Evolutionary conservation across 2,797 vertebrate genomes (phyloP).

Genomic region (Spinus pinus): DNA sequence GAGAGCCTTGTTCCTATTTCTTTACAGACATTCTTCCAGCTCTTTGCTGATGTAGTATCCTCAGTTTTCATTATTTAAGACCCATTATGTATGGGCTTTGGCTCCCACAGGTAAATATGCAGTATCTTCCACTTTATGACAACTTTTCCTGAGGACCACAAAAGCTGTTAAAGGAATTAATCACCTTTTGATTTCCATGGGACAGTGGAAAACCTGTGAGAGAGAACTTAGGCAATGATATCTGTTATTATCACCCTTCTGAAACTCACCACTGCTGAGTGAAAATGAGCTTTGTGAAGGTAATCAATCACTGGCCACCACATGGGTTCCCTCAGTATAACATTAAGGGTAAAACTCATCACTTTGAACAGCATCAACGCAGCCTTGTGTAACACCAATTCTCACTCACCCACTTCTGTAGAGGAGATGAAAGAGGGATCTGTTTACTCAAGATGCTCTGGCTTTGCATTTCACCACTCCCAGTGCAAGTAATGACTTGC

Average conservation of each 20-base stretch:
- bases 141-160: not conserved
- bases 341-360: constrained; percentile 47
- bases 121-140: not conserved
- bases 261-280: constrained; percentile 49
- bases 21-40: not conserved
- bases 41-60: not conserved
- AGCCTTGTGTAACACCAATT: constrained; percentile 45
- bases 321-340: constrained; percentile 36
- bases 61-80: not conserved
- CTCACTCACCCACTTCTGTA: constrained; percentile 31
- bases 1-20: not conserved
- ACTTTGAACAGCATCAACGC: constrained; percentile 38
- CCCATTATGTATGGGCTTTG: not conserved
- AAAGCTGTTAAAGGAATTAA: constrained; percentile 18
- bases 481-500: constrained; percentile 7
- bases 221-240: constrained; percentile 42
- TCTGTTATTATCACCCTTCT: constrained; percentile 51
- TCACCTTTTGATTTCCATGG: constrained; percentile 12
- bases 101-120: not conserved
- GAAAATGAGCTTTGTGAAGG: constrained; percentile 63
- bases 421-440: constrained; percentile 37
- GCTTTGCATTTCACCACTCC: constrained; percentile 13
- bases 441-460: constrained; percentile 6
- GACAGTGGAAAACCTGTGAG: constrained; percentile 6
- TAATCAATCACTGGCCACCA: constrained; percentile 51